phyloP scores from a whole-genome alignment of 2,888 invertebrate species.

The Agonopterix alstromeriana region DNA sequence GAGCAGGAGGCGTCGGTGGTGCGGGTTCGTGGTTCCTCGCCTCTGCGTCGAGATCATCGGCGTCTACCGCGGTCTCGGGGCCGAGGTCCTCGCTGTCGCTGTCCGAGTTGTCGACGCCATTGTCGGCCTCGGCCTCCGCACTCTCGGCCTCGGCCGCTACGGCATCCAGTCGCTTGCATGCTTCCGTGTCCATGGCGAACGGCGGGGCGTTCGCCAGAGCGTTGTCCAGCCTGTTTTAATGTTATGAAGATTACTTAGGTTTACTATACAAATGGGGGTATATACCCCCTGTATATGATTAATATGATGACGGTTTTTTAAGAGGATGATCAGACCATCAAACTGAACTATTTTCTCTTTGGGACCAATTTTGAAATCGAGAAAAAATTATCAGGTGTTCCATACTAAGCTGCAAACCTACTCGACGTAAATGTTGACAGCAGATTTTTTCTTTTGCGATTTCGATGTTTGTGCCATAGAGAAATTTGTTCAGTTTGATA shows the following conservation, averaged over 20 bases:
- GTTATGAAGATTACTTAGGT: not conserved
- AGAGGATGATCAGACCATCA: too few relatives aligned
- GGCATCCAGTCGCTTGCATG: constrained; percentile 47
- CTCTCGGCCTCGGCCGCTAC: constrained; percentile 34
- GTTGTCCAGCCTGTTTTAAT: constrained; percentile 59
- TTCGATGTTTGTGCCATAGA: too few relatives aligned
- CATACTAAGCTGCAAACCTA: too few relatives aligned
- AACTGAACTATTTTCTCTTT: too few relatives aligned
- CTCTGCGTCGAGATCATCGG: constrained; percentile 75
- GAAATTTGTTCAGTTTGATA: too few relatives aligned
- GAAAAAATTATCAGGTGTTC: too few relatives aligned
- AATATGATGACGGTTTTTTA: too few relatives aligned
- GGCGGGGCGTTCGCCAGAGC: constrained; percentile 66
- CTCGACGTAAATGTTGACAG: too few relatives aligned
- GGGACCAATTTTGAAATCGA: too few relatives aligned
- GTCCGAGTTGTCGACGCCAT: constrained; percentile 62
- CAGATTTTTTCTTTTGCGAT: too few relatives aligned
- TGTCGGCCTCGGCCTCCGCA: constrained; percentile 39
- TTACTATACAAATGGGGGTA: not conserved
- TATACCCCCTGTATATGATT: too few relatives aligned
- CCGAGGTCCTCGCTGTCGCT: constrained; percentile 83
- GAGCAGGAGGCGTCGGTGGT: constrained; percentile 76
- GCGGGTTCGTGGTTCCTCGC: constrained; percentile 62
- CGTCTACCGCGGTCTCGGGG: constrained; percentile 86
- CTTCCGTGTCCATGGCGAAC: constrained; percentile 61